These are phyloP conservation scores for Eriosoma lanigerum DNA, from an alignment of 1,140 invertebrate genomes.

Conservation along the genomic window DNA sequence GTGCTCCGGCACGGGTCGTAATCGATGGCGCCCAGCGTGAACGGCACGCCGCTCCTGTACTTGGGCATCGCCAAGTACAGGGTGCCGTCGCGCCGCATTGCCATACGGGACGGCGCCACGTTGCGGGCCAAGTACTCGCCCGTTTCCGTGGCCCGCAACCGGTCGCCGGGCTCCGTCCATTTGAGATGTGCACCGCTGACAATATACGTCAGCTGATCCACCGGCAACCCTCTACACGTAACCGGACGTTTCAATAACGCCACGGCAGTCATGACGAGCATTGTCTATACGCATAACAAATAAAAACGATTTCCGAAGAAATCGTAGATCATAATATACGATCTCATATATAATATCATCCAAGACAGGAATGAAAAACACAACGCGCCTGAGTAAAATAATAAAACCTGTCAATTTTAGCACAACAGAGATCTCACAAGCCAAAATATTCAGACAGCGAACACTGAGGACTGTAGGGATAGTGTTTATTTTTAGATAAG, in stretches of 20 bases:
- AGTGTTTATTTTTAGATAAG: no score
- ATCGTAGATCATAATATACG: no score
- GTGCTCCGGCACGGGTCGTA: slow-evolving; percentile 24
- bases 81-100: slow-evolving; percentile 24
- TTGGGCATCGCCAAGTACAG: slow-evolving; percentile 24
- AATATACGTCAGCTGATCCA: not conserved
- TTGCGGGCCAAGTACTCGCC: slow-evolving; percentile 32
- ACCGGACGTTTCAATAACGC: not conserved
- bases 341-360: no score
- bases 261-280: not conserved
- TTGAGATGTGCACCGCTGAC: slow-evolving; percentile 12
- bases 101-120: slow-evolving; percentile 16
- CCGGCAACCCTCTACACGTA: not conserved
- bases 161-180: not conserved
- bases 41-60: not conserved
- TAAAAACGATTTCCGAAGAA: no score
- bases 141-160: not conserved
- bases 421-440: no score
- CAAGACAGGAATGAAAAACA: no score
- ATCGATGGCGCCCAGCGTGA: slow-evolving; percentile 29
- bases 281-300: not conserved
- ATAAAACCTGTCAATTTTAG: not conserved
- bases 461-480: no score
- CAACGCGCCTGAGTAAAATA: no score
- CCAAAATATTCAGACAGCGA: no score